Evolutionary conservation across 2,113 vertebrate species (phyloP).

Genomic region (Hyperoodon ampullatus): DNA sequence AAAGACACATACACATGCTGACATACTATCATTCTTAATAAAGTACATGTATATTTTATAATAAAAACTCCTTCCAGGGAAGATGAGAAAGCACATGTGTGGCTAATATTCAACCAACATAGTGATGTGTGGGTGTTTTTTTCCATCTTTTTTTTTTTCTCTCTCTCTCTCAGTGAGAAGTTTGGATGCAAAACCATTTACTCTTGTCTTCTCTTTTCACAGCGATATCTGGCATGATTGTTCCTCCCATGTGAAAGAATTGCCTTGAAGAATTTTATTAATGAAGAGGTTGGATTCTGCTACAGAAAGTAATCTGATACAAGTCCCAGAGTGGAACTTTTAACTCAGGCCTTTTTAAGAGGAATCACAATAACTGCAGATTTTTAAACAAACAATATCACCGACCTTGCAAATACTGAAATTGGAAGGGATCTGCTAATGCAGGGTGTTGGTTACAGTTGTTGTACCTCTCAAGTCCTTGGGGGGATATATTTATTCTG

Average conservation of each 20-base stretch:
- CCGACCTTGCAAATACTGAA: conserved; percentile 86
- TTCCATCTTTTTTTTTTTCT: background rate
- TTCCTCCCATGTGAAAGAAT: conserved; percentile 98
- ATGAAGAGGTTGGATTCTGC: conserved; percentile 89
- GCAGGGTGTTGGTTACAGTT: conserved; percentile 88
- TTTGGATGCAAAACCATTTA: conserved; percentile 73
- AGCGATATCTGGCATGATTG: conserved; percentile 98
- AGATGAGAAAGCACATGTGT: conserved; percentile 30
- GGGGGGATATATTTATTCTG: conserved; percentile 93
- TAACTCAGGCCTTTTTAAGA: conserved; percentile 98
- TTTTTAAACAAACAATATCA: conserved; percentile 87
- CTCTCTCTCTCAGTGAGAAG: background rate
- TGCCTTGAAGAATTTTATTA: conserved; percentile 94
- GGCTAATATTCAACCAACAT: background rate
- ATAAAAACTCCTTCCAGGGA: conserved; percentile 36
- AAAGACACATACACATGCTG: background rate
- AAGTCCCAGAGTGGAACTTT: conserved; percentile 94
- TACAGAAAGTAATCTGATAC: conserved; percentile 91
- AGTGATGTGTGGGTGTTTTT: background rate
- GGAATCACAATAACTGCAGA: conserved; percentile 91
- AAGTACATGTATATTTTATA: conserved; percentile 13
- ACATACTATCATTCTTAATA: conserved; percentile 26
- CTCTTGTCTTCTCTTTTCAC: conserved; percentile 80
- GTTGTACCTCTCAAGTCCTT: conserved; percentile 87
- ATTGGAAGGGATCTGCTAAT: conserved; percentile 81